Evolutionary conservation across 2,888 invertebrate species (phyloP).

Genomic region (Philereme transversata): DNA sequence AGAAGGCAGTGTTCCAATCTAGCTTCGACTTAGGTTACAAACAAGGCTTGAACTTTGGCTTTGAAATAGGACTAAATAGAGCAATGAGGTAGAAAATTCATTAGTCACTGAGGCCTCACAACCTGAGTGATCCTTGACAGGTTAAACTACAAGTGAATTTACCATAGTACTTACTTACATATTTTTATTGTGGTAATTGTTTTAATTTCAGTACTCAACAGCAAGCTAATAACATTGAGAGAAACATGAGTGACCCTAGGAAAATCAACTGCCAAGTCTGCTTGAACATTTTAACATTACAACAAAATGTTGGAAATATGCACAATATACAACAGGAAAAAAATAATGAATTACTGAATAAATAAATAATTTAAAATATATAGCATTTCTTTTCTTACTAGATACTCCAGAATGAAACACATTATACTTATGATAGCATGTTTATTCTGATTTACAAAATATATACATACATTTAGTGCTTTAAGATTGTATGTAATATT

Average conservation of each 20-base stretch:
- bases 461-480: no score
- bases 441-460: no score
- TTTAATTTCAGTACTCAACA: conserved; percentile 43
- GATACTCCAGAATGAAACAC: no score
- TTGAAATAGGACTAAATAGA: conserved; percentile 76
- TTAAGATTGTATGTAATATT: no score
- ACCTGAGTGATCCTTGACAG: no score
- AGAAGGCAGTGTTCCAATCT: conserved; percentile 85
- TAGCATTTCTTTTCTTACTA: no score
- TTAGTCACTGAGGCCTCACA: neutral
- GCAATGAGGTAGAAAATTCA: conserved; percentile 42
- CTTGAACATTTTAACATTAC: conserved; percentile 44
- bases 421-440: no score
- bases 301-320: conserved; percentile 64
- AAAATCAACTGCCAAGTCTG: conserved; percentile 73
- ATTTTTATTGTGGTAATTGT: neutral
- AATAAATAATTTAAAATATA: no score
- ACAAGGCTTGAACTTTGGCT: conserved; percentile 86
- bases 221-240: conserved; percentile 9
- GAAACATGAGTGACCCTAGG: conserved; percentile 44
- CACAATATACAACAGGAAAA: conserved; percentile 65
- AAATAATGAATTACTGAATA: conserved; percentile 48
- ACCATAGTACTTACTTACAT: neutral
- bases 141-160: neutral
- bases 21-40: conserved; percentile 88